Percentiles rank a stretch among this genome's conserved stretches.
phyloP scores from a whole-genome alignment of 37 sponge, comb jelly and placozoan species.

The Eunapius fragilis region DNA sequence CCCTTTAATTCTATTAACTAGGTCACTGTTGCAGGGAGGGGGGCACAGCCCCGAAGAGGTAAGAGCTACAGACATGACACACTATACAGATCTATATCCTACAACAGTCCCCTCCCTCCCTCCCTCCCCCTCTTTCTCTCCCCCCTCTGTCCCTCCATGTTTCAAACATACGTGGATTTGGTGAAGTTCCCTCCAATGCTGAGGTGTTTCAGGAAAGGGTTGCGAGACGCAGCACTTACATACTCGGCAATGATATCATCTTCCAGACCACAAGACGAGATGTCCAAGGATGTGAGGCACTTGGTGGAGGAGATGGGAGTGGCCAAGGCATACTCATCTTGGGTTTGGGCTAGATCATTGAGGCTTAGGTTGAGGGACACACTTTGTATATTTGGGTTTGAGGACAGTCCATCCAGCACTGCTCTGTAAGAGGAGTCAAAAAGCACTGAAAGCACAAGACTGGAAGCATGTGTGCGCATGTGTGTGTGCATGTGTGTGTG shows the following conservation, averaged over 20 bases:
- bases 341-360: slow-evolving; percentile 48
- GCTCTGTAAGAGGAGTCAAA: slow-evolving; percentile 56
- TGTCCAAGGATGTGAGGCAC: slow-evolving; percentile 44
- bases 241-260: slow-evolving; percentile 19
- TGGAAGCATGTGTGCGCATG: neutral
- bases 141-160: neutral
- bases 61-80: too few species aligned
- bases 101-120: neutral
- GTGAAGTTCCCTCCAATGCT: slow-evolving; percentile 77
- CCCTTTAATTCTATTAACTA: too few species aligned
- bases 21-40: too few species aligned
- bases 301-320: slow-evolving; percentile 1
- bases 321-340: slow-evolving; percentile 13
- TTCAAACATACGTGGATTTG: neutral
- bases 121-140: neutral
- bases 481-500: too few species aligned
- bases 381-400: slow-evolving; percentile 57
- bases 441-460: too few species aligned
- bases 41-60: too few species aligned
- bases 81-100: too few species aligned
- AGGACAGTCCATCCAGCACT: slow-evolving; percentile 65
- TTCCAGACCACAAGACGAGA: slow-evolving; percentile 40
- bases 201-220: slow-evolving; percentile 47
- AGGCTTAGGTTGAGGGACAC: slow-evolving; percentile 49
- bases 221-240: slow-evolving; percentile 22